These are phyloP conservation scores for Lethenteron camtschaticum DNA, from an alignment of 2,113 vertebrate genomes.

Conservation along the genomic window DNA sequence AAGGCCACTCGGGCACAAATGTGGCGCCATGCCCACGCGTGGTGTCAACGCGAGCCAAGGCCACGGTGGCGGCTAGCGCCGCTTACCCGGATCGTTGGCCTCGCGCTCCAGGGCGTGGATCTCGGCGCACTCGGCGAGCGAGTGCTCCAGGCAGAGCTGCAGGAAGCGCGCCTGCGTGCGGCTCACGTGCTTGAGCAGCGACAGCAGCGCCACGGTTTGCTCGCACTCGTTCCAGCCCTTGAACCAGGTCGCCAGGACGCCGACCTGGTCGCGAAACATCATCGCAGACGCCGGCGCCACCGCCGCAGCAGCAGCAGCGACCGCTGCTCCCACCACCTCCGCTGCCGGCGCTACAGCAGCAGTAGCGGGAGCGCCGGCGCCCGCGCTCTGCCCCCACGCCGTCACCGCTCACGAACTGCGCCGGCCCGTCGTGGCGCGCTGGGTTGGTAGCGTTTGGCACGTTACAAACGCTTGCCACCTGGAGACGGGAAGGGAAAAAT, in stretches of 20 bases:
- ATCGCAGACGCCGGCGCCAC: constrained; percentile 21
- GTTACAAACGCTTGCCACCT: not conserved
- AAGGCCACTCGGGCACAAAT: too few relatives aligned
- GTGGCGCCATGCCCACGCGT: too few relatives aligned
- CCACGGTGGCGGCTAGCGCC: not conserved
- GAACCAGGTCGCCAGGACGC: constrained; percentile 80
- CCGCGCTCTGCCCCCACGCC: not conserved
- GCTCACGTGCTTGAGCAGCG: constrained; percentile 63
- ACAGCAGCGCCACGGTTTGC: constrained; percentile 77
- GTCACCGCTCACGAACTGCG: constrained; percentile 2
- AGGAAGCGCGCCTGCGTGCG: constrained; percentile 81
- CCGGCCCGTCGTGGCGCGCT: not conserved
- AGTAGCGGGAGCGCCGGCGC: not conserved
- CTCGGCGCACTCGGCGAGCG: constrained; percentile 67
- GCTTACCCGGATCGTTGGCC: constrained; percentile 73
- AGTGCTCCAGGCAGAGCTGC: constrained; percentile 88
- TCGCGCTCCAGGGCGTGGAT: constrained; percentile 74
- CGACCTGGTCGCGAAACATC: constrained; percentile 97
- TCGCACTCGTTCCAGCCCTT: constrained; percentile 92
- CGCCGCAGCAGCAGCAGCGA: not conserved
- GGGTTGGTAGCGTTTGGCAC: not conserved
- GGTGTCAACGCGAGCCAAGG: too few relatives aligned
- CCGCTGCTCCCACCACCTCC: constrained; percentile 1
- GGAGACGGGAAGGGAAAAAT: too few relatives aligned
- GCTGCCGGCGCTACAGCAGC: not conserved